Evolutionary conservation across 2,113 vertebrate species (phyloP), one percentile per base, ranked within the genome.

Genomic region (Scolopax mira): DNA sequence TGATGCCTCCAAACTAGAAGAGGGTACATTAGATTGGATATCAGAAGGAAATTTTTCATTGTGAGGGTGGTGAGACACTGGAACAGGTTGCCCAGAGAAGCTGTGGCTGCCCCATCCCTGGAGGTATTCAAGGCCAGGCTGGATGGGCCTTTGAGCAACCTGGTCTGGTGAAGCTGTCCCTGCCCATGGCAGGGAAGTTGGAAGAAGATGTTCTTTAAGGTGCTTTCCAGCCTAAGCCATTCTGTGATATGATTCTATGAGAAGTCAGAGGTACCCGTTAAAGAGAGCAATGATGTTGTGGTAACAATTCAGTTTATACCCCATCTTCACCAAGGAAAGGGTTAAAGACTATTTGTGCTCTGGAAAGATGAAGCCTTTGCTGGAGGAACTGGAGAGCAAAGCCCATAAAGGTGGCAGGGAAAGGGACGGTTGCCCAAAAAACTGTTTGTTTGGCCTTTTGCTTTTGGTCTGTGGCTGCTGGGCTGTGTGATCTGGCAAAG

Each of bases 211-310:
- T 6, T 14, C 13, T n/a, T n/a, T n/a, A 58, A 58, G 33, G 57
- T 58, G 9, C 21, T 21, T 58, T 58, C 33, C 12, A 58, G 13
- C 55, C 33, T 6, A n/a, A n/a, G 22, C 55, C 55, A 58, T n/a
- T 58, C 55, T 57, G 6, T 30, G 15, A 54, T 55, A 7, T 23
- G 33, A 58, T 58, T 58, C 33, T 0, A 0, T 7, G 9, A 4
- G 41, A 92, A 21, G 27, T 30, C 58, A 7, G 7, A 93, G 28
- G 9, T 61, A 35, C 7, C 11, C 62, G 11, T 66, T 78, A 66
- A 73, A 73, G 55, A 49, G 6, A 37, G 35, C 42, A 71, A 16
- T 27, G 75, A 24, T n/a, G 85, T 71, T 64, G 44, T 85, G 42
- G 7, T 17, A 64, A 3, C 13, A 42, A 1, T 69, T 62, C 15